phyloP scores from a whole-genome alignment of 2,113 vertebrate genomes.

The Paratilapia polleni region DNA sequence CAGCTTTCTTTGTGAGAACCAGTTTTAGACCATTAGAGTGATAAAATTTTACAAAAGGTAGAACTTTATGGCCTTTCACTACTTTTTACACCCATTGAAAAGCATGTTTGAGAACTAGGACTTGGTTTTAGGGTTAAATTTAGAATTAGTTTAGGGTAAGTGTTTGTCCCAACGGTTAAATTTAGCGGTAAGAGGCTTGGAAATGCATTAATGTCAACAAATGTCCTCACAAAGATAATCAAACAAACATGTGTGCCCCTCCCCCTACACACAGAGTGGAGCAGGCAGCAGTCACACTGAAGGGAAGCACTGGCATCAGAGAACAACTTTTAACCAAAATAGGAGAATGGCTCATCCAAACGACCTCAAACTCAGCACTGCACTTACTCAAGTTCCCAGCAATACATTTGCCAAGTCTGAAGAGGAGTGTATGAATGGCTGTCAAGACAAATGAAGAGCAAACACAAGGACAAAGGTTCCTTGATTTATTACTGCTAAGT shows the following conservation, averaged over 20 bases:
- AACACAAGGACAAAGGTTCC: background rate
- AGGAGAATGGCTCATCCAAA: background rate
- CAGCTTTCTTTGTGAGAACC: background rate
- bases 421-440: background rate
- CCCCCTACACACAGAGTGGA: background rate
- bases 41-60: background rate
- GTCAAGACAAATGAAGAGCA: rapidly evolving
- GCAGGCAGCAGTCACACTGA: background rate
- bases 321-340: rapidly evolving
- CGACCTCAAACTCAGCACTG: background rate
- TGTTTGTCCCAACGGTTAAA: background rate
- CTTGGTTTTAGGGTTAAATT: rapidly evolving
- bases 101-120: background rate
- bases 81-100: background rate
- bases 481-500: conserved; percentile 6
- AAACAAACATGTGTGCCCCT: background rate
- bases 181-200: background rate
- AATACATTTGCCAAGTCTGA: background rate
- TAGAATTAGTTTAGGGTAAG: rapidly evolving
- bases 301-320: background rate
- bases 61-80: background rate
- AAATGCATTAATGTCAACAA: rapidly evolving
- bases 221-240: background rate
- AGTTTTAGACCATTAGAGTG: too few species aligned
- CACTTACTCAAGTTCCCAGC: background rate